Evolutionary conservation across 2,888 invertebrate genomes (phyloP).

Genomic region (Lycaena phlaeas): DNA sequence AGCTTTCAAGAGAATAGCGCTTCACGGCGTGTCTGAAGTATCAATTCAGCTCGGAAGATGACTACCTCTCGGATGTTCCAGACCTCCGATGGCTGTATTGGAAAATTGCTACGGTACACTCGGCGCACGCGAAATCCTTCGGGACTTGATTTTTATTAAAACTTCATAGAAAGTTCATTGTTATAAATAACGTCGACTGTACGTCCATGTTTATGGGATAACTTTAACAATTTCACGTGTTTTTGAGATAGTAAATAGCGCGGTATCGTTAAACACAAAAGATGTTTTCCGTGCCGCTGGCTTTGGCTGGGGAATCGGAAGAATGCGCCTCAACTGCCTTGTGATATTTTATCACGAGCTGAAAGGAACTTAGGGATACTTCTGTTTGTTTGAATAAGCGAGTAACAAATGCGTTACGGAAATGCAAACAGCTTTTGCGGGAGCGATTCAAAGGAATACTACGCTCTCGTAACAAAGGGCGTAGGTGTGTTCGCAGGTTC

Average conservation of each 20-base stretch:
- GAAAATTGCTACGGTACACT: conserved; percentile 53
- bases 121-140: conserved; percentile 33
- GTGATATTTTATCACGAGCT: conserved; percentile 58
- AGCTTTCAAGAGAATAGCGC: conserved; percentile 70
- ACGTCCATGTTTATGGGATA: conserved; percentile 5
- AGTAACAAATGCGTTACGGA: conserved; percentile 51
- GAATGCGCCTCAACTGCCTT: conserved; percentile 49
- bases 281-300: conserved; percentile 55
- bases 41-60: conserved; percentile 67
- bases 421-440: conserved; percentile 55
- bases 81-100: conserved; percentile 59
- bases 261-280: conserved; percentile 39
- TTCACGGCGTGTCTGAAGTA: conserved; percentile 65
- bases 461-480: conserved; percentile 36
- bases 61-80: conserved; percentile 53
- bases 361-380: conserved; percentile 52
- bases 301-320: conserved; percentile 38
- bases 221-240: conserved; percentile 7
- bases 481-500: conserved; percentile 13
- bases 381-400: conserved; percentile 53
- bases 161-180: conserved; percentile 22
- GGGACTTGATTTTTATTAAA: conserved; percentile 59
- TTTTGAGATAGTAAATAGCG: conserved; percentile 18
- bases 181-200: background rate
- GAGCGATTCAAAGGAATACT: conserved; percentile 55